These are phyloP conservation scores for Parnassius apollo DNA, from an alignment of 2,888 invertebrate genomes.

Conservation along the genomic window DNA sequence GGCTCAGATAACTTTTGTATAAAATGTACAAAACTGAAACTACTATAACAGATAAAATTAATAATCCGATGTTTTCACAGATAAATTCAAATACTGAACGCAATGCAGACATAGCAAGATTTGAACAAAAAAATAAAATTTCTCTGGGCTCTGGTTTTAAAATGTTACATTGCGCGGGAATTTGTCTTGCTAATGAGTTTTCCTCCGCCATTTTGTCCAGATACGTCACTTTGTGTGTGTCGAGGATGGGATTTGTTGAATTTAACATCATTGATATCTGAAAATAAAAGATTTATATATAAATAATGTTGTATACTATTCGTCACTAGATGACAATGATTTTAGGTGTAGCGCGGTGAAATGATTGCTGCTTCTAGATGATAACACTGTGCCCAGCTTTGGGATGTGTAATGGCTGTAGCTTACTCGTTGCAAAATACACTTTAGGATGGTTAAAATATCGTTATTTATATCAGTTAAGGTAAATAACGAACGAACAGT, in stretches of 20 bases:
- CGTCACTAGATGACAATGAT: neutral
- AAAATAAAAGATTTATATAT: neutral
- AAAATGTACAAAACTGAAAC: conserved; percentile 3
- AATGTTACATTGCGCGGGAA: conserved; percentile 17
- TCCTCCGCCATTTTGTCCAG: conserved; percentile 15
- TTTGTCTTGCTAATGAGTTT: neutral
- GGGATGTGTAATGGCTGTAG: too few species aligned
- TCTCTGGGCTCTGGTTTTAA: conserved; percentile 11
- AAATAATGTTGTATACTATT: neutral
- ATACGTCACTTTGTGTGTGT: neutral
- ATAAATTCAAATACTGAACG: conserved; percentile 5
- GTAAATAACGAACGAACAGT: too few species aligned
- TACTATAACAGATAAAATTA: conserved; percentile 6
- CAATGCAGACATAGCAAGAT: conserved; percentile 4
- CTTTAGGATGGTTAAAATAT: too few species aligned
- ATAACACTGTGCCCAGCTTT: too few species aligned
- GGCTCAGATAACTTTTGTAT: conserved; percentile 19
- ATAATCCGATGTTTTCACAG: neutral
- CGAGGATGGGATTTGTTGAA: neutral
- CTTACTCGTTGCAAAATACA: too few species aligned
- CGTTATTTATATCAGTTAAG: too few species aligned
- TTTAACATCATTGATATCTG: conserved; percentile 6
- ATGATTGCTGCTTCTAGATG: too few species aligned
- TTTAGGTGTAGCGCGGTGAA: too few species aligned
- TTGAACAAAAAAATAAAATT: conserved; percentile 3